These are phyloP conservation scores for Ptychoptera albimana DNA, from an alignment of 2,888 invertebrate species.

Conservation along the genomic window DNA sequence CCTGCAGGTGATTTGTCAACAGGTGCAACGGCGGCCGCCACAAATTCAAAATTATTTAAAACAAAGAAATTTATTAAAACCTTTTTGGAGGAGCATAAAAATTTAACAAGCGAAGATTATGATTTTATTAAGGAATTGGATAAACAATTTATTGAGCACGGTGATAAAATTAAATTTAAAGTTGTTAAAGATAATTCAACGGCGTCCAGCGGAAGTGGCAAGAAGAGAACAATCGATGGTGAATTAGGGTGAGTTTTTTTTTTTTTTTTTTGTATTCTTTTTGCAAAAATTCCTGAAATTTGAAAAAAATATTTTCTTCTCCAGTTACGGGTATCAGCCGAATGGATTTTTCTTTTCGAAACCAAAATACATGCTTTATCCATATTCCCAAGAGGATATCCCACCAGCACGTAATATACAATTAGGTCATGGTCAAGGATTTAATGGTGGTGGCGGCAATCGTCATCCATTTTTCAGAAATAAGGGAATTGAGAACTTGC, in stretches of 20 bases:
- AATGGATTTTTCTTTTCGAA: conserved; percentile 26
- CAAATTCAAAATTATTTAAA: conserved; percentile 4
- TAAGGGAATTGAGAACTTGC: conserved; percentile 5
- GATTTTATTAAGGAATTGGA: conserved; percentile 29
- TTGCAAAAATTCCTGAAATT: too few species aligned
- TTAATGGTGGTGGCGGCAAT: conserved; percentile 7
- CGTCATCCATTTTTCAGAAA: neutral
- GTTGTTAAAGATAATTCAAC: conserved; percentile 25
- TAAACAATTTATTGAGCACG: conserved; percentile 28
- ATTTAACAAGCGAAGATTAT: conserved; percentile 24
- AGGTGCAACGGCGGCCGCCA: too few species aligned
- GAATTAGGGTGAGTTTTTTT: conserved; percentile 47
- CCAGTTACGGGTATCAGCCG: conserved; percentile 25
- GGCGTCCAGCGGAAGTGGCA: conserved; percentile 15
- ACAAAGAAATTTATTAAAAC: conserved; percentile 18
- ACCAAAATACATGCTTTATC: conserved; percentile 47
- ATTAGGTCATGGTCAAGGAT: conserved; percentile 1
- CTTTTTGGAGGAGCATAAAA: conserved; percentile 20
- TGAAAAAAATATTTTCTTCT: conserved; percentile 1
- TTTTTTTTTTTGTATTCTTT: neutral
- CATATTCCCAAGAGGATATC: conserved; percentile 52
- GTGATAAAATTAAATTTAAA: conserved; percentile 28
- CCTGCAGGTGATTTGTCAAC: too few species aligned
- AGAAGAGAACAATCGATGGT: conserved; percentile 55
- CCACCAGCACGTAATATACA: conserved; percentile 1